Evolutionary conservation across 2,113 vertebrate genomes (phyloP).

Genomic region (Salvator merianae): DNA sequence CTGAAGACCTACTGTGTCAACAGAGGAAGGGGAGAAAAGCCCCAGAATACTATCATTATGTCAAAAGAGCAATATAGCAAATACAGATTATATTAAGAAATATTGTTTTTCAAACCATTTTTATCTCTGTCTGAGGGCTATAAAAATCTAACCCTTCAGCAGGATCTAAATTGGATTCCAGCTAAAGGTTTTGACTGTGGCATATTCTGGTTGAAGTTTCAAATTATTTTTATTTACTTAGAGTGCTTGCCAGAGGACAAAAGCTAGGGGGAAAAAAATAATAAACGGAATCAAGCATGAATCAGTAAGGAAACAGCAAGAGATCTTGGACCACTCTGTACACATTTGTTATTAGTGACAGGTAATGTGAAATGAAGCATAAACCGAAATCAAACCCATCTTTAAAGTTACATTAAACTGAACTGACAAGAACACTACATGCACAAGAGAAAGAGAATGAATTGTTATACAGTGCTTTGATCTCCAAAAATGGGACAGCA

Average conservation of each 20-base stretch:
- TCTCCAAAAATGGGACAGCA: constrained; percentile 38
- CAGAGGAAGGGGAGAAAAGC: neutral
- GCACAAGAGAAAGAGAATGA: constrained; percentile 50
- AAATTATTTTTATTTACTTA: constrained; percentile 47
- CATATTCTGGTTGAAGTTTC: constrained; percentile 36
- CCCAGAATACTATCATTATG: neutral
- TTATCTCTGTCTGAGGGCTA: constrained; percentile 7
- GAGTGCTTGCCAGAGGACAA: constrained; percentile 43
- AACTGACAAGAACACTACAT: constrained; percentile 60
- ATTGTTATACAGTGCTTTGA: constrained; percentile 53
- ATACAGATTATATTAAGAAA: constrained; percentile 10
- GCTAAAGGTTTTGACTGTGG: constrained; percentile 15
- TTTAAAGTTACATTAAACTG: constrained; percentile 64
- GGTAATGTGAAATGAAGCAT: constrained; percentile 68
- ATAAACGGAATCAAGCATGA: constrained; percentile 39
- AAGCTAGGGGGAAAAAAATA: constrained; percentile 32
- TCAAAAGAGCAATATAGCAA: constrained; percentile 20
- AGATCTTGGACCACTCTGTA: constrained; percentile 47
- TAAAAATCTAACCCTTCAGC: neutral
- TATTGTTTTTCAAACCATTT: constrained; percentile 1
- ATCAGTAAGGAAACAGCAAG: constrained; percentile 48
- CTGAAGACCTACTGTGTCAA: constrained; percentile 17
- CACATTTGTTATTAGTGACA: constrained; percentile 69
- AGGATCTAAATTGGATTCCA: constrained; percentile 24
- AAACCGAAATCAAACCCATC: constrained; percentile 67